A percentile compares a stretch with the other conserved stretches of the same genome.
Conservation (phyloP, 2,113 vertebrate genomes). For the Apistogramma diplotaenia region DNA sequence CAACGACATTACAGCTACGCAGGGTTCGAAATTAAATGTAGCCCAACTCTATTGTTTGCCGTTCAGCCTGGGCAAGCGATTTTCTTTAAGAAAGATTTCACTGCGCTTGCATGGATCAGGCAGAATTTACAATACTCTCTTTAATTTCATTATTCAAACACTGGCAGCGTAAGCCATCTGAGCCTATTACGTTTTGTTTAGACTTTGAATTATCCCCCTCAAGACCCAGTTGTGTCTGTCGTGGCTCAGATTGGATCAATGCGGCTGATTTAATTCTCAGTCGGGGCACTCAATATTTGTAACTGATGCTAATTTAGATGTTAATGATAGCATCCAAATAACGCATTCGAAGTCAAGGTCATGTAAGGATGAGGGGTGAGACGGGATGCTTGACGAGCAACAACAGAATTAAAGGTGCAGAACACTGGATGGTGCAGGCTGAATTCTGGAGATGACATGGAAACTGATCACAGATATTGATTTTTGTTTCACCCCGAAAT, state of each 20-base stretch:
- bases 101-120: background rate
- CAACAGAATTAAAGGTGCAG: background rate
- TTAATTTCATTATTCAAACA: background rate
- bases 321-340: slow-evolving; percentile 26
- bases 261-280: slow-evolving; percentile 18
- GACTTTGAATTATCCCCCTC: background rate
- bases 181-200: slow-evolving; percentile 11
- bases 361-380: background rate
- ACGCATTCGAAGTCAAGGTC: slow-evolving; percentile 31
- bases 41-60: background rate
- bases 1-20: background rate
- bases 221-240: background rate
- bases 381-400: background rate
- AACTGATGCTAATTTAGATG: slow-evolving; percentile 45
- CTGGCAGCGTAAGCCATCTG: background rate
- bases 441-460: background rate
- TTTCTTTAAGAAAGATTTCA: background rate
- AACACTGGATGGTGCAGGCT: background rate
- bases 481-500: background rate
- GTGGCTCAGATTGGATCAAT: slow-evolving; percentile 39
- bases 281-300: slow-evolving; percentile 10
- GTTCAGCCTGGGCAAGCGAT: background rate
- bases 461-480: background rate
- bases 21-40: background rate
- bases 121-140: background rate